Conservation (phyloP, 2,888 invertebrate genomes). For the Scrobipalpa costella region DNA sequence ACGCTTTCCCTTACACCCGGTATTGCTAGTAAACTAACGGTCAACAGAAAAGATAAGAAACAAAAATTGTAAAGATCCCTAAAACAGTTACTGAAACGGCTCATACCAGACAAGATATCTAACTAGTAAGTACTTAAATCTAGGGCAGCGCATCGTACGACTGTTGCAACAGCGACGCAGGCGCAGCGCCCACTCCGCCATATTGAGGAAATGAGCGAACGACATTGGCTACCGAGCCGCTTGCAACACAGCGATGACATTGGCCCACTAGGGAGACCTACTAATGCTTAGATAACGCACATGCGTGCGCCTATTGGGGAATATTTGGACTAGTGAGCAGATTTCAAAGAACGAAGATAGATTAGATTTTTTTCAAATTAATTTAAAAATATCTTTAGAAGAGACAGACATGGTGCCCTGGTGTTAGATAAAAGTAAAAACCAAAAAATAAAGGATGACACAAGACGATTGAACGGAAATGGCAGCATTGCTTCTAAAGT, state of each 20-base stretch:
- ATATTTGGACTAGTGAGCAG: neutral
- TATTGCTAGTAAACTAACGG: too few relatives aligned
- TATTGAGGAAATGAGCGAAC: constrained; percentile 64
- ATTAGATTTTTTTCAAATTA: too few relatives aligned
- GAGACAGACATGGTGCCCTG: too few relatives aligned
- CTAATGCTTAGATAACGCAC: constrained; percentile 68
- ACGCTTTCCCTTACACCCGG: too few relatives aligned
- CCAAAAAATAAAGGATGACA: too few relatives aligned
- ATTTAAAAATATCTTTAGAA: too few relatives aligned
- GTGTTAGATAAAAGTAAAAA: too few relatives aligned
- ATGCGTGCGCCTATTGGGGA: constrained; percentile 43
- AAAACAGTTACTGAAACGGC: too few relatives aligned
- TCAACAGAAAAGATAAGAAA: too few relatives aligned
- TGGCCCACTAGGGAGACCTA: constrained; percentile 73
- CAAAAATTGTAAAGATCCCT: too few relatives aligned
- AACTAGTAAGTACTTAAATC: neutral
- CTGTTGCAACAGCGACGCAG: constrained; percentile 19
- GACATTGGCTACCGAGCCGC: constrained; percentile 62
- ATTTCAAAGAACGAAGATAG: neutral
- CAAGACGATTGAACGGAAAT: neutral
- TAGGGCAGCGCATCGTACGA: constrained; percentile 16
- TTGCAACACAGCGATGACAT: constrained; percentile 73
- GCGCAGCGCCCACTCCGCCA: constrained; percentile 30
- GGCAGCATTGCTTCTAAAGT: too few relatives aligned
- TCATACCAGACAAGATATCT: neutral